phyloP scores from a whole-genome alignment of 2,888 invertebrate genomes.

The Eilema depressum region DNA sequence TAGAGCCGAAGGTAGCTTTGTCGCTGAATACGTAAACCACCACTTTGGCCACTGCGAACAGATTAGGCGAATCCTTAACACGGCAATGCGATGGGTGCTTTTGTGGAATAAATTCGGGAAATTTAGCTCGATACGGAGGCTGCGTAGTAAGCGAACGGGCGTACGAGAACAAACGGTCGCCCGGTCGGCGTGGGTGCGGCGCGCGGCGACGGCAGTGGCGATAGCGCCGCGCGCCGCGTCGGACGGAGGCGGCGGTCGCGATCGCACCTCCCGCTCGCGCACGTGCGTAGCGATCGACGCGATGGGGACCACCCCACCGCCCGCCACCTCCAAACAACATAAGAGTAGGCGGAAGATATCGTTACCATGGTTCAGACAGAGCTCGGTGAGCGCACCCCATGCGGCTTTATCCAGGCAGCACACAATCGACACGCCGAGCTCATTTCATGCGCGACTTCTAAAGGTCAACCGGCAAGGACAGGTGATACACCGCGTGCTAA shows the following conservation, averaged over 20 bases:
- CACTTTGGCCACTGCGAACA: constrained; percentile 64
- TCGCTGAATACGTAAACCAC: constrained; percentile 33
- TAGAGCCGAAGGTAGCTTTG: constrained; percentile 27
- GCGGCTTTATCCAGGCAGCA: constrained; percentile 93
- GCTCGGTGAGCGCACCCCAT: constrained; percentile 91
- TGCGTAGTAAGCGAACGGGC: constrained; percentile 78
- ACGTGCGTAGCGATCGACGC: constrained; percentile 66
- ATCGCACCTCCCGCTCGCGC: constrained; percentile 65
- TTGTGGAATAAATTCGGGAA: constrained; percentile 72
- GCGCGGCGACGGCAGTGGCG: constrained; percentile 69
- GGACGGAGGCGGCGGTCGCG: constrained; percentile 71
- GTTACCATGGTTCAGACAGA: constrained; percentile 95
- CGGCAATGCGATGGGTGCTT: constrained; percentile 64
- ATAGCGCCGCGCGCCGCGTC: constrained; percentile 71
- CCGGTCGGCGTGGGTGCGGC: constrained; percentile 59
- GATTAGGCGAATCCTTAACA: constrained; percentile 83
- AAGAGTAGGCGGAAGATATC: constrained; percentile 95
- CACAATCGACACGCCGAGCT: constrained; percentile 96
- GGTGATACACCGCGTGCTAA: constrained; percentile 68
- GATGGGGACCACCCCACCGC: constrained; percentile 71
- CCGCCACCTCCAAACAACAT: constrained; percentile 82
- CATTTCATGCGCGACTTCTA: constrained; percentile 92
- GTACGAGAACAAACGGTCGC: constrained; percentile 35
- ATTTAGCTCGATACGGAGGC: constrained; percentile 85
- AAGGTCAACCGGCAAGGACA: constrained; percentile 88